Percentiles rank a stretch among this genome's conserved stretches.
Conservation (phyloP, 2,113 vertebrate species). For the Excalfactoria chinensis region DNA sequence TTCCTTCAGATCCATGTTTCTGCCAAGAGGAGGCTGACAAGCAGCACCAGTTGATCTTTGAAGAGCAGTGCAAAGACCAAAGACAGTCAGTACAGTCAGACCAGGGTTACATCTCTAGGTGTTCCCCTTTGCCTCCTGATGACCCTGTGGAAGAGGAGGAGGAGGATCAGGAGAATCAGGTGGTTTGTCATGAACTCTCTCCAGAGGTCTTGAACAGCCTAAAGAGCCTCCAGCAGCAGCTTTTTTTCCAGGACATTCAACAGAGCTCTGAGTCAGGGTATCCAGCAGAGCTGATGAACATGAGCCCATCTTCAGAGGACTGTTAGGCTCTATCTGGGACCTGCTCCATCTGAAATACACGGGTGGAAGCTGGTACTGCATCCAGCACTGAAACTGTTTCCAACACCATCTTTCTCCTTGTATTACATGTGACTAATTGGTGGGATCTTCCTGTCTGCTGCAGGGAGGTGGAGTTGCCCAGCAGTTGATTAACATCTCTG, state of each 20-base stretch:
- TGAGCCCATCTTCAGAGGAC: neutral
- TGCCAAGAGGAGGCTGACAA: slow-evolving; percentile 18
- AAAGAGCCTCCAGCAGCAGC: slow-evolving; percentile 81
- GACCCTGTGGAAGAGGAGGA: slow-evolving; percentile 44
- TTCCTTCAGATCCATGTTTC: neutral
- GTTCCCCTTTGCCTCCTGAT: slow-evolving; percentile 76
- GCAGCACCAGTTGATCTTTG: slow-evolving; percentile 62
- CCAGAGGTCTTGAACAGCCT: slow-evolving; percentile 77
- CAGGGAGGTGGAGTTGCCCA: neutral
- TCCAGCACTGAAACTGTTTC: neutral
- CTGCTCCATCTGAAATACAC: neutral
- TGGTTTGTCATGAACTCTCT: slow-evolving; percentile 14
- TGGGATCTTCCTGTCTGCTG: neutral
- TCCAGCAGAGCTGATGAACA: neutral
- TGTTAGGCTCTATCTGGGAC: neutral
- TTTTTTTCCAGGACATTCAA: slow-evolving; percentile 78
- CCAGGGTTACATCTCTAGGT: slow-evolving; percentile 90
- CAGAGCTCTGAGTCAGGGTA: slow-evolving; percentile 50
- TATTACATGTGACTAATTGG: neutral
- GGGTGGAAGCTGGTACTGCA: neutral
- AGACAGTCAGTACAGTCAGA: slow-evolving; percentile 86
- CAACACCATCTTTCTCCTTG: neutral
- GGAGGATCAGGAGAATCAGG: neutral
- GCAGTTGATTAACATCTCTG: neutral
- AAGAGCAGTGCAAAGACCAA: slow-evolving; percentile 70